Evolutionary conservation across 1,140 invertebrate species (phyloP).

Genomic region (Hypsibius dujardini): DNA sequence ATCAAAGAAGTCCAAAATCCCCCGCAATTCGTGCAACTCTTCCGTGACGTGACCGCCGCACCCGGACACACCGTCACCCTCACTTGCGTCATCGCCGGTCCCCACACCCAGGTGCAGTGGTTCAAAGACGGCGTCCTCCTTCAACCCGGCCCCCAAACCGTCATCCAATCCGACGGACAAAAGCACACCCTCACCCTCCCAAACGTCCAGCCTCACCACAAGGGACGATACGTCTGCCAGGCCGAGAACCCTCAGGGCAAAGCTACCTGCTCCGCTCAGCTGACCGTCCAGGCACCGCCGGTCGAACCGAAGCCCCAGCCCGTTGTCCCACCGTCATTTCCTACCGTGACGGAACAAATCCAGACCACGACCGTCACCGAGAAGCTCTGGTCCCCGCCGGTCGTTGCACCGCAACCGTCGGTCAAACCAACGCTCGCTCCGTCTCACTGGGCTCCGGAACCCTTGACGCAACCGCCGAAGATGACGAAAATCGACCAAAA

Average conservation of each 20-base stretch:
- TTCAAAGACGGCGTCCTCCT: slow-evolving; percentile 28
- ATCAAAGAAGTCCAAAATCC: slow-evolving; percentile 38
- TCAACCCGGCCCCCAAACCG: slow-evolving; percentile 20
- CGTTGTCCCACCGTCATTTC: too few relatives aligned
- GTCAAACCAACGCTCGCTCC: too few relatives aligned
- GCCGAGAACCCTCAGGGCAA: slow-evolving; percentile 37
- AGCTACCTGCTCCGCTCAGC: slow-evolving; percentile 34
- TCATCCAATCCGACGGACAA: slow-evolving; percentile 25
- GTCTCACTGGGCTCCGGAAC: too few relatives aligned
- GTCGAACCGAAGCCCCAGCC: slow-evolving; percentile 20
- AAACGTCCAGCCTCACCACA: slow-evolving; percentile 19
- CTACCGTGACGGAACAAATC: too few relatives aligned
- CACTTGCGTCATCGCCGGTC: not conserved
- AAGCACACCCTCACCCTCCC: slow-evolving; percentile 24
- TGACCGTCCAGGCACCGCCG: slow-evolving; percentile 29
- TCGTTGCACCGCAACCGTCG: too few relatives aligned
- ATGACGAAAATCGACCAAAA: slow-evolving; percentile 20
- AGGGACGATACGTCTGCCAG: slow-evolving; percentile 30
- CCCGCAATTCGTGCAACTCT: slow-evolving; percentile 47
- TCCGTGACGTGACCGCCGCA: slow-evolving; percentile 38
- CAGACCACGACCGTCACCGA: too few relatives aligned
- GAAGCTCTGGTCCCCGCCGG: too few relatives aligned
- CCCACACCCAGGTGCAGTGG: slow-evolving; percentile 27
- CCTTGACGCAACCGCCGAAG: too few relatives aligned
- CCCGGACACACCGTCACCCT: not conserved